Conservation (phyloP, 2,113 vertebrate species). For the Centrocercus urophasianus region DNA sequence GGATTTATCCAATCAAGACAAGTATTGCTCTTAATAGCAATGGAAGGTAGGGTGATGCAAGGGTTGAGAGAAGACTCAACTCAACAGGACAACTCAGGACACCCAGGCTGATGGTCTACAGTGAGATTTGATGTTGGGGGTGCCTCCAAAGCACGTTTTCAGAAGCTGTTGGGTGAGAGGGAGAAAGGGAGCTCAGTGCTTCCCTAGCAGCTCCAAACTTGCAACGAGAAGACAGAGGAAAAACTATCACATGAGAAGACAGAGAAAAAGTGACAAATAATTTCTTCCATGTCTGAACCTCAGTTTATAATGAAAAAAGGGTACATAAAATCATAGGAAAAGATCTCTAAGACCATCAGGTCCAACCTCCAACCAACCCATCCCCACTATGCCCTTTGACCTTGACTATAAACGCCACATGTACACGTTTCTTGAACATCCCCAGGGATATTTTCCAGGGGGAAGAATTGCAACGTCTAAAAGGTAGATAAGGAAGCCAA, state of each 20-base stretch:
- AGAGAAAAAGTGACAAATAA: background rate
- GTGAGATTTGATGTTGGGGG: background rate
- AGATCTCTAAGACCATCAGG: background rate
- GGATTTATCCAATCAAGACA: background rate
- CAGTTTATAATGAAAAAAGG: background rate
- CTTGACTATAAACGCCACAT: background rate
- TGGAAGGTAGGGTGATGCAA: background rate
- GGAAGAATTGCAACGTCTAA: background rate
- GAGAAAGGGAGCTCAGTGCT: background rate
- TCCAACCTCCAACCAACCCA: background rate
- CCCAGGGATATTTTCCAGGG: background rate
- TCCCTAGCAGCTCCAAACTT: background rate
- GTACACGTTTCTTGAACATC: background rate
- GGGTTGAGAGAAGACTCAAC: background rate
- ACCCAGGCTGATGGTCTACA: fast-evolving
- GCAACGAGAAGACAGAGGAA: background rate
- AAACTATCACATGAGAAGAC: background rate
- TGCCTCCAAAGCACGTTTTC: fast-evolving
- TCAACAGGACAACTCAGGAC: too few relatives aligned
- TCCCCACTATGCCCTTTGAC: background rate
- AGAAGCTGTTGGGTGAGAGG: background rate
- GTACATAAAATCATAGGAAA: background rate
- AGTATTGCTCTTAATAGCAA: background rate
- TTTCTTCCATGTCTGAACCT: background rate
- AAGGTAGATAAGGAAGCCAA: background rate